Base-by-base conservation (phyloP, 2,888 invertebrate species). In the Agonopterix subpropinquella region DNA sequence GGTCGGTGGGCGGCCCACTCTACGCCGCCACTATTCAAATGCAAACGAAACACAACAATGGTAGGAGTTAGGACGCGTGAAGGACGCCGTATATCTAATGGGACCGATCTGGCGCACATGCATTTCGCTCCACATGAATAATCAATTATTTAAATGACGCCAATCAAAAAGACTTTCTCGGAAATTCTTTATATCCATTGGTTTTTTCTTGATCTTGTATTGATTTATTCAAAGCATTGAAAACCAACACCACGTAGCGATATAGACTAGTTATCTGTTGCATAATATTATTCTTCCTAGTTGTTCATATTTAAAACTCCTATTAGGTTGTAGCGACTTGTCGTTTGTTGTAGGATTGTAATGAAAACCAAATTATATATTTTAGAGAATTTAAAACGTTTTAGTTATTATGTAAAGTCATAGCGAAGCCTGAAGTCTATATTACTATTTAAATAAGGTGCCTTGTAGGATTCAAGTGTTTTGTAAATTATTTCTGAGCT, bases 281-380 rank as follows among this genome's bases (percentile, higher is more conserved):
- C 81, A 81, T 87, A 84, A 85, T 86, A 78, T 85, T 86, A 83
- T 87, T 85, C 80, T 80, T 82, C 79, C 73, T 84, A 86, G 80
- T 84, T 87, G 82, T 80, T 85, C 79, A 80, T 85, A 85, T 86
- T 83, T 83, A 82, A 85, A 83, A 80, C 77, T 86, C 86, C 86
- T 87, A 86, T 82, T 86, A 86, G 85, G 74, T 85, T 70, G 79
- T 85, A 87, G 82, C 72, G 76, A 79, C 74, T 73, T 80, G 77
- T 80, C 80, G 74, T 80, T 83, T 87, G 82, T 84, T 85, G 79
- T 88, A 87, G 82, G 77, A 79, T 80, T 84, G 74, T 85, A 85
- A 83, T 82, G 80, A 82, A 86, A 81, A 86, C 88, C 87, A 88
- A 88, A 88, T 85, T 86, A 84, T 86, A 87, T 86, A 85, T 86